phyloP scores from a whole-genome alignment of 2,888 invertebrate species.

The Stenichneumon culpator region DNA sequence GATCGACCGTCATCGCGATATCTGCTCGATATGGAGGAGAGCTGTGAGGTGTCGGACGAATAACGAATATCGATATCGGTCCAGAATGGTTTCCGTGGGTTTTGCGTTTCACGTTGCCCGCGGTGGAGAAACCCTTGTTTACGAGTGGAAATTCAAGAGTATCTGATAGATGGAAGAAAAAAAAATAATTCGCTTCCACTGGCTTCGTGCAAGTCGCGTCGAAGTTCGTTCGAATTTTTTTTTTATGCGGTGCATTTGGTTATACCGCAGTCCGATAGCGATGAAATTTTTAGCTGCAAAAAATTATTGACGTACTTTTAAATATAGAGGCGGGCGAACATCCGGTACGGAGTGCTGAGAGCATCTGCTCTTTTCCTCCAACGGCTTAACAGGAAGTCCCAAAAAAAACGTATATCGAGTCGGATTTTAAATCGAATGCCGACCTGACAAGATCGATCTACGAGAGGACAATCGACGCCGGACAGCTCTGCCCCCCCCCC shows the following conservation, averaged over 20 bases:
- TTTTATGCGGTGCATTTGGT: background rate
- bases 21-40: background rate
- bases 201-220: background rate
- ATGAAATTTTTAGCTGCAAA: background rate
- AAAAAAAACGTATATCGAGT: conserved; percentile 12
- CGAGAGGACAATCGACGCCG: conserved; percentile 57
- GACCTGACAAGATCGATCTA: conserved; percentile 28
- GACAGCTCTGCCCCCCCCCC: conserved; percentile 22
- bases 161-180: background rate
- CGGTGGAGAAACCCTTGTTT: background rate
- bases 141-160: background rate
- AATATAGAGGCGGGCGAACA: background rate
- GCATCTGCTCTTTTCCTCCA: background rate
- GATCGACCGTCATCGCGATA: background rate
- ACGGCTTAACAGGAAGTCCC: background rate
- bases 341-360: background rate
- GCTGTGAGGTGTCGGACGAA: background rate
- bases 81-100: background rate
- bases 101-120: background rate
- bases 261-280: background rate
- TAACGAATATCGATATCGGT: conserved; percentile 14
- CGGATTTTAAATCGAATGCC: conserved; percentile 32
- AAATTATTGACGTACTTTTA: background rate
- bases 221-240: background rate
- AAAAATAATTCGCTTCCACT: background rate